Percentiles rank a stretch among this genome's conserved stretches.
phyloP scores from a whole-genome alignment of 2,888 invertebrate species.

The Diogma glabrata region DNA sequence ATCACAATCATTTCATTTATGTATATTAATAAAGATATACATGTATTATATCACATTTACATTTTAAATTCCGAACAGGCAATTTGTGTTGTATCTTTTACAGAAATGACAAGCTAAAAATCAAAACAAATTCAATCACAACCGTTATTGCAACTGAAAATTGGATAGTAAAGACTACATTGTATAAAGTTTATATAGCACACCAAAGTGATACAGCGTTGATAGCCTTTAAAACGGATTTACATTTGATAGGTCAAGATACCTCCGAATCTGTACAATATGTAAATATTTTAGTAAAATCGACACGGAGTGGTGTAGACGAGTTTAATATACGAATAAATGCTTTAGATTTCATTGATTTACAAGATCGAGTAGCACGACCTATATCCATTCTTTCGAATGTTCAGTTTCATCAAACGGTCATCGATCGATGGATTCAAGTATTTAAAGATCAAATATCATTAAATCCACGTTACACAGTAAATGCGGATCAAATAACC shows the following conservation, averaged over 20 bases:
- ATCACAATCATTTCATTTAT: too few relatives aligned
- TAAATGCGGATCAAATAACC: conserved; percentile 41
- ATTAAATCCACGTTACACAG: conserved; percentile 49
- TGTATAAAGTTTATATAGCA: conserved; percentile 59
- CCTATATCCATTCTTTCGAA: conserved; percentile 55
- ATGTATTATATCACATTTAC: too few relatives aligned
- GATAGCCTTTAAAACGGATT: conserved; percentile 55
- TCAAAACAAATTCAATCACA: conserved; percentile 54
- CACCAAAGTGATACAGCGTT: conserved; percentile 70
- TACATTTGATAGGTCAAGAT: conserved; percentile 53
- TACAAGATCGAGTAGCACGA: conserved; percentile 57
- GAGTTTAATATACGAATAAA: conserved; percentile 63
- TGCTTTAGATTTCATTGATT: conserved; percentile 63
- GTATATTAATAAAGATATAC: too few relatives aligned
- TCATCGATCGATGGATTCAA: conserved; percentile 73
- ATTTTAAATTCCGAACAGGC: too few relatives aligned
- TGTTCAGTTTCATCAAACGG: conserved; percentile 61
- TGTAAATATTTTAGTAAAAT: conserved; percentile 66
- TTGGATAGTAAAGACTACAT: conserved; percentile 75
- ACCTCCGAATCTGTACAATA: conserved; percentile 66
- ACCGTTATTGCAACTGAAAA: conserved; percentile 68
- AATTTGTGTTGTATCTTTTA: conserved; percentile 8
- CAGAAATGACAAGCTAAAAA: conserved; percentile 61
- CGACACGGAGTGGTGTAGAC: conserved; percentile 44
- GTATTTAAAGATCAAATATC: conserved; percentile 67